Percentiles rank a stretch among this genome's conserved stretches.
Conservation (phyloP, 2,113 vertebrate genomes). For the Neofelis nebulosa region DNA sequence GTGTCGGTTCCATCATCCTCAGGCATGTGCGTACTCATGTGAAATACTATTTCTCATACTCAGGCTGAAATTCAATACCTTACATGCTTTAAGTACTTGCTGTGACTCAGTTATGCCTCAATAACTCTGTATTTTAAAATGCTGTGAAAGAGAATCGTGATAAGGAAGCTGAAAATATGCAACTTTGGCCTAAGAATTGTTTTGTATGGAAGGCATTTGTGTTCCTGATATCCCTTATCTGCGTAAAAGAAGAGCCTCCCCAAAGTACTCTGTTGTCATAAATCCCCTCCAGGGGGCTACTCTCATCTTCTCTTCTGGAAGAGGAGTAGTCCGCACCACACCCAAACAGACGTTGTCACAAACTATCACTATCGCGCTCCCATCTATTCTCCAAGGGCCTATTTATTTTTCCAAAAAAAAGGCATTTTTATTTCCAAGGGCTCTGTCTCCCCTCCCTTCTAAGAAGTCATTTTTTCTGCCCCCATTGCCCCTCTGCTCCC, state of each 20-base stretch:
- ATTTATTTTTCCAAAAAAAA: neutral
- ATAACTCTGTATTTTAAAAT: neutral
- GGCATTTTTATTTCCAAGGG: neutral
- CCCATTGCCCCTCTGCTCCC: neutral
- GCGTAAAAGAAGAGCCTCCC: neutral
- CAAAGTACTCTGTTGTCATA: neutral
- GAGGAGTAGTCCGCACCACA: neutral
- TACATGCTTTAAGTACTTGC: neutral
- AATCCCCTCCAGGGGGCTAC: neutral
- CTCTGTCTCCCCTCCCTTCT: neutral
- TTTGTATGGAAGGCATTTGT: neutral
- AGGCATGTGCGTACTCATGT: neutral
- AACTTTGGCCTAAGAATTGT: neutral
- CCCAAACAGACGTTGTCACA: neutral
- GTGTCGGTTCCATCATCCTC: neutral
- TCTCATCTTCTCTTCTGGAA: neutral
- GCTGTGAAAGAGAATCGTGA: neutral
- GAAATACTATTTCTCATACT: too few species aligned
- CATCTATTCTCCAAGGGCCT: neutral
- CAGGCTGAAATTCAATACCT: neutral
- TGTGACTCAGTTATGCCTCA: neutral
- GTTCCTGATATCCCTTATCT: neutral
- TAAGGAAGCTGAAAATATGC: neutral
- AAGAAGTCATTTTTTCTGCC: neutral
- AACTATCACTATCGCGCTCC: neutral